Conservation (phyloP, 2,888 invertebrate genomes). For the Stramonita haemastoma region DNA sequence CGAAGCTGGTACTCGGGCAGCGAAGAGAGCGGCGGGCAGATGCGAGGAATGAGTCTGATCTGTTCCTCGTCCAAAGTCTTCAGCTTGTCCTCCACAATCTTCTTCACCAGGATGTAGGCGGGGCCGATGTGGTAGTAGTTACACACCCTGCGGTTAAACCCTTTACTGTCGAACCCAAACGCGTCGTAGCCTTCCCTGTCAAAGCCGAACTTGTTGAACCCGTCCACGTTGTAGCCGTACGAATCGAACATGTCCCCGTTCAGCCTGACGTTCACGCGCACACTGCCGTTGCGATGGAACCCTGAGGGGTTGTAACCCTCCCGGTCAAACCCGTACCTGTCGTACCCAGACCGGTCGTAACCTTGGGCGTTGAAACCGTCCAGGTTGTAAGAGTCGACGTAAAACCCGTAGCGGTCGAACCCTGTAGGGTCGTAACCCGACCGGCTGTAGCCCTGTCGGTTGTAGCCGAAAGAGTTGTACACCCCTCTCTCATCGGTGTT, state of each 20-base stretch:
- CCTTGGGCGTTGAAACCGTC: conserved; percentile 73
- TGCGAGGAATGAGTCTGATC: conserved; percentile 59
- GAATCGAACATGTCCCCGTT: conserved; percentile 56
- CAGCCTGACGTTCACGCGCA: conserved; percentile 48
- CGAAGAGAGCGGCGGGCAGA: conserved; percentile 63
- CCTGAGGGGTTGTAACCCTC: conserved; percentile 69
- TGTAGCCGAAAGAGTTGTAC: conserved; percentile 66
- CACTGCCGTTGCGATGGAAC: conserved; percentile 63
- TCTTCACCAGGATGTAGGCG: conserved; percentile 69
- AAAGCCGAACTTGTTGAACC: conserved; percentile 69
- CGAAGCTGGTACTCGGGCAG: conserved; percentile 60
- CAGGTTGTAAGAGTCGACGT: conserved; percentile 68
- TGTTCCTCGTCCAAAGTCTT: conserved; percentile 56
- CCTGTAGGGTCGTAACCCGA: conserved; percentile 71
- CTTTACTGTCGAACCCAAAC: conserved; percentile 72
- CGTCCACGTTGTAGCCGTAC: conserved; percentile 69
- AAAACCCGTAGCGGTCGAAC: conserved; percentile 70
- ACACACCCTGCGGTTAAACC: conserved; percentile 68
- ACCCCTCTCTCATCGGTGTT: conserved; percentile 61
- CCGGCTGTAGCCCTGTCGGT: conserved; percentile 67
- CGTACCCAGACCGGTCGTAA: conserved; percentile 71
- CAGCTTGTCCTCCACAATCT: conserved; percentile 62
- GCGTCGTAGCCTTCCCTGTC: conserved; percentile 72
- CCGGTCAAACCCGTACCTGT: conserved; percentile 73
- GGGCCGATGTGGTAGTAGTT: conserved; percentile 72